These are phyloP conservation scores for Brassicogethes aeneus DNA, from an alignment of 2,888 invertebrate species.

Conservation along the genomic window DNA sequence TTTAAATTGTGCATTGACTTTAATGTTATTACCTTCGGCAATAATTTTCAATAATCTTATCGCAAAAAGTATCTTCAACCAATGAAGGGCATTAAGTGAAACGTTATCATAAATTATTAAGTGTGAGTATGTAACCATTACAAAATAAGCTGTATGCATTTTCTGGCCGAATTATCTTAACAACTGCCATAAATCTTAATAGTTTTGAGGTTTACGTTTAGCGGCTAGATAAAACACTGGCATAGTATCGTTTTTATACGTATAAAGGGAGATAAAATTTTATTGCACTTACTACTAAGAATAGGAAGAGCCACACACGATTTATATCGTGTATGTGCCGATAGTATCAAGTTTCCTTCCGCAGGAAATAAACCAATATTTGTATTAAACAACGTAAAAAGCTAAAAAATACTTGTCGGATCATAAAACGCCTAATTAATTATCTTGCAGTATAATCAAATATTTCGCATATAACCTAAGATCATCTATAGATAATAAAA, in stretches of 20 bases:
- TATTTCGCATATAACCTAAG: no score
- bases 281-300: constrained; percentile 13
- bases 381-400: no score
- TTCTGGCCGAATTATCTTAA: constrained; percentile 1
- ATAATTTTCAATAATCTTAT: no score
- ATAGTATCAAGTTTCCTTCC: not conserved
- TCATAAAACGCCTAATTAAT: no score
- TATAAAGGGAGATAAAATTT: constrained; percentile 18
- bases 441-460: no score
- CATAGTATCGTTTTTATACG: constrained; percentile 15
- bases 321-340: not conserved
- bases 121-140: not conserved
- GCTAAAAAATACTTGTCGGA: no score
- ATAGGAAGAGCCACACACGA: constrained; percentile 9
- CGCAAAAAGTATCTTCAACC: no score
- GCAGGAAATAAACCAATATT: no score
- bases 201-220: not conserved
- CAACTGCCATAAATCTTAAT: constrained; percentile 1
- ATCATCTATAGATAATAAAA: no score
- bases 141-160: not conserved
- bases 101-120: not conserved
- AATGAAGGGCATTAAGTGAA: no score
- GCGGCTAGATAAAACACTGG: not conserved
- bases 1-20: no score
- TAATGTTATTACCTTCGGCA: no score